phyloP scores from a whole-genome alignment of 2,888 invertebrate genomes.

The Brassicogethes aeneus region DNA sequence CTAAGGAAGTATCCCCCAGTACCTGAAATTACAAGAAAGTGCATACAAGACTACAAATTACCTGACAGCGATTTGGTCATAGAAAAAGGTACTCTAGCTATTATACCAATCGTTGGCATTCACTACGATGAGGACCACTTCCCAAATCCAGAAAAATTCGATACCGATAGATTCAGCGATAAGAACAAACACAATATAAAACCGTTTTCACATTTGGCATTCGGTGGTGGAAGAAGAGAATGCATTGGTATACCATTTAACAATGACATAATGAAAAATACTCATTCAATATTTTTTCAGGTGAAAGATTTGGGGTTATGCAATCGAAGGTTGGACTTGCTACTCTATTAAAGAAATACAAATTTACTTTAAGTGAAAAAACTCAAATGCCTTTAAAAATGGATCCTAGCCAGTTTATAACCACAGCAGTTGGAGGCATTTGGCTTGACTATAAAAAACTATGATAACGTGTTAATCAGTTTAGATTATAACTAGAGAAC shows the following conservation, averaged over 20 bases:
- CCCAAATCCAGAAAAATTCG: constrained; percentile 14
- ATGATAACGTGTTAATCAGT: too few relatives aligned
- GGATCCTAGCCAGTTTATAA: constrained; percentile 13
- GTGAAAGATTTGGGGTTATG: constrained; percentile 29
- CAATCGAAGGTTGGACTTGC: constrained; percentile 29
- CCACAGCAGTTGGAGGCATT: constrained; percentile 17
- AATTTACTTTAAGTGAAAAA: constrained; percentile 21
- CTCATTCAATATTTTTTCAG: constrained; percentile 17
- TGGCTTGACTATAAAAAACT: constrained; percentile 33
- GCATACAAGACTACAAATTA: constrained; percentile 16
- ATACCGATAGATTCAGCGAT: constrained; percentile 18
- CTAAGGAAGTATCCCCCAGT: constrained; percentile 17
- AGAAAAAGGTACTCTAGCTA: constrained; percentile 12
- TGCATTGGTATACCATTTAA: constrained; percentile 14
- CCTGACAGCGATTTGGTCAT: constrained; percentile 14
- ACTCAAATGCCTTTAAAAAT: constrained; percentile 22
- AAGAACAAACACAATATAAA: constrained; percentile 13
- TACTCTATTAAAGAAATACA: constrained; percentile 22
- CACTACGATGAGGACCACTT: constrained; percentile 17
- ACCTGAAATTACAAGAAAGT: constrained; percentile 12
- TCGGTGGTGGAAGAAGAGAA: constrained; percentile 18
- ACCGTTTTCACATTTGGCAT: constrained; percentile 15
- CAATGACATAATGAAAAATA: too few relatives aligned
- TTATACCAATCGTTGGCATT: constrained; percentile 14
- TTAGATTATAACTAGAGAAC: too few relatives aligned